Evolutionary conservation across 2,113 vertebrate species (phyloP), one percentile per base, ranked within the genome.

Genomic region (Hypomesus transpacificus): DNA sequence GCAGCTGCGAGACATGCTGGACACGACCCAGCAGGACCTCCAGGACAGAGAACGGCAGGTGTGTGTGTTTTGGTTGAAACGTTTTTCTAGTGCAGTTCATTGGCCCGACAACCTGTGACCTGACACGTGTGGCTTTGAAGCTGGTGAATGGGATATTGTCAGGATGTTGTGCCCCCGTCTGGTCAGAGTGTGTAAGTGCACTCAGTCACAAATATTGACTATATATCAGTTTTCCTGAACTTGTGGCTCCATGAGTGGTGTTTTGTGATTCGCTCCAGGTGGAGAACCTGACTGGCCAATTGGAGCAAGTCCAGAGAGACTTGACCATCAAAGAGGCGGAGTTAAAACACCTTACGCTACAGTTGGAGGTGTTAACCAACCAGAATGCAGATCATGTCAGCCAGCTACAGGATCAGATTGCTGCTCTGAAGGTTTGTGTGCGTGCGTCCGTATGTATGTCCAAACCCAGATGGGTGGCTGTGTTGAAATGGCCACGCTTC

Each of bases 11-110:
- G 89, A 91, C 51, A 92, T 92, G 31, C 75, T 93, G 0, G 90
- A 94, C 56, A 75, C 78, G 1, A 84, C 89, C 46, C 91, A 92
- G 71, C 89, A 91, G 52, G 87, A 76, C 1, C 87, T 95, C 13
- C 79, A 87, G n/a, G 77, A 31, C 71, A 94, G 88, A 66, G 91
- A 94, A 54, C 89, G 84, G 16, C 89, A 97, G 93, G 97, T 95
- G 53, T 58, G 83, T 76, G 31, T 59, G n/a, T n/a, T n/a, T 13
- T 28, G 22, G 0, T 46, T 51, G 57, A 6, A 31, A 22, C 16
- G 60, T 13, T 31, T 62, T 51, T 46, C 14, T 11, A 51, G 4
- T 56, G 54, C 17, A 59, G 82, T 67, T 59, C 0, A 2, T 51
- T 46, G 39, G 7, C 39, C 39, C 7, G 39, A 46, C 39, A 46